Evolutionary conservation across 2,888 invertebrate species (phyloP), one percentile per base, ranked within the genome.

Genomic region (Pseudococcus jackbeardsleyi): DNA sequence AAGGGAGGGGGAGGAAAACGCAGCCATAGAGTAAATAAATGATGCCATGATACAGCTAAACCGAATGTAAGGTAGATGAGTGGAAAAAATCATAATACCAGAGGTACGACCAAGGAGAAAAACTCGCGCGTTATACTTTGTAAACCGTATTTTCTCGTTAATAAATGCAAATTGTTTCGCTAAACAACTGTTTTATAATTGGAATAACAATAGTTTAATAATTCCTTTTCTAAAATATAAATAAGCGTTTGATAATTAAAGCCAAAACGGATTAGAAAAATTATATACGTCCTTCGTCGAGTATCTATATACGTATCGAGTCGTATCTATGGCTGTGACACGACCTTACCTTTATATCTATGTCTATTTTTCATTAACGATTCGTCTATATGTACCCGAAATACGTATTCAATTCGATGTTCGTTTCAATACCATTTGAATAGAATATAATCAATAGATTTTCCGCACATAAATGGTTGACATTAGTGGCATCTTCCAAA

Each of bases 121-220:
- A 77, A 33, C 77, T 26, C 7, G 77, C 77, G 42, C 77, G 77
- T 42, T 17, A 77, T 39, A 77, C 77, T n/a, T 77, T 77, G 77
- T 86, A 72, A 72, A 86, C 86, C 46, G 68, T 86, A 72, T 54
- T 86, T 86, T 86, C 68, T 68, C 50, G 86, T 86, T 86, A 86
- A 86, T 86, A 50, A 22, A 86, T 86, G 86, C 86, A 86, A 86
- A 86, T 86, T 86, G 86, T 86, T 86, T 86, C 72, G 86, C 86
- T 72, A 86, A 86, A 86, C 86, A 86, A 86, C 86, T 86, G 86
- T 86, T 86, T 86, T 86, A 86, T 86, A 86, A 86, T 86, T 86
- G 72, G 72, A 86, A 86, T 48, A 72, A 86, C 86, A 86, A 86
- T 86, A 48, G 86, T 86, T 86, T 86, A 72, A 86, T 86, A 86